Evolutionary conservation across 2,113 vertebrate genomes (phyloP), one percentile per base, ranked within the genome.

Genomic region (Barbus barbus): DNA sequence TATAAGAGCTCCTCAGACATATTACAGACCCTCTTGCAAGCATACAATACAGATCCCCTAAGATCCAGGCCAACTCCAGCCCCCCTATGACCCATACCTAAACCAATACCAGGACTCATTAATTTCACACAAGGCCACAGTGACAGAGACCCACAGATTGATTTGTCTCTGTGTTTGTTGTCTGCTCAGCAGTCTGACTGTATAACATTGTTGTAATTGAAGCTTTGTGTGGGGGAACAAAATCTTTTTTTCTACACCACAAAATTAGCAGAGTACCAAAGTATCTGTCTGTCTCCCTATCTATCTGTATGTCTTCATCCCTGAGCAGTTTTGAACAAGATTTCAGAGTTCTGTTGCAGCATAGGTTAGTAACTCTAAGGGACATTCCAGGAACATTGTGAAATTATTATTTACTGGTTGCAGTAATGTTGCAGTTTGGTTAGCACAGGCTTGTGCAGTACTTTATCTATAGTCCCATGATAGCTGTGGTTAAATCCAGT

Each of bases 401-500:
- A 61, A 61, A 38, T 3, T 61, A 16, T 61, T 61, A 26, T 78
- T 78, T 78, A 61, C 51, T 26, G n/a, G 36, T 78, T 28, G 77
- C n/a, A 26, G 56, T 44, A 61, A 26, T 61, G 76, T 67, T 33
- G 58, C 58, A 20, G 36, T 46, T 63, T 46, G 56, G 36, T 63
- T 28, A 63, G 24, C 58, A 44, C 2, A 63, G 24, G 24, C 2
- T 46, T 80, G 12, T 78, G 56, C 33, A 41, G 33, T 28, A 26
- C 9, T 65, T 12, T 20, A 44, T 9, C 38, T 65, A 22, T 41
- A 80, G 78, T 80, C 78, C 44, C 9, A 22, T 48, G 60, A 33
- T 80, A 67, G 22, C 20, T 80, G 58, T 65, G 56, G 58, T 65
- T 46, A 80, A 65, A 79, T 46, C 12, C 5, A 28, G 36, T 61